Evolutionary conservation across 2,113 vertebrate species (phyloP).

Genomic region (Leptobrachium ailaonicum): DNA sequence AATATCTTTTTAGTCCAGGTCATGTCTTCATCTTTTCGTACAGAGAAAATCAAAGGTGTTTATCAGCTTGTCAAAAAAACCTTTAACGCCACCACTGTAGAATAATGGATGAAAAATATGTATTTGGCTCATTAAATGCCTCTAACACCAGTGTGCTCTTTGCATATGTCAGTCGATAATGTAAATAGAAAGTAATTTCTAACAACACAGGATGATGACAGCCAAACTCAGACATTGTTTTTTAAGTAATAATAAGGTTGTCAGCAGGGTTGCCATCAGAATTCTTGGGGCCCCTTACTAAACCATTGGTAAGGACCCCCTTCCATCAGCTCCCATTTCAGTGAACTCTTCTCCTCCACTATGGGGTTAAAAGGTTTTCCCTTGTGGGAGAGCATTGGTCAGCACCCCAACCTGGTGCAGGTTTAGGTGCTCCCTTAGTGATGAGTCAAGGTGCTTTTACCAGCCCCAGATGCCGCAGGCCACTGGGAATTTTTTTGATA

Average conservation of each 20-base stretch:
- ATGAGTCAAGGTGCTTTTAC: too few species aligned
- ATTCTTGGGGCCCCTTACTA: too few species aligned
- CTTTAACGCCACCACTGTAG: constrained; percentile 8
- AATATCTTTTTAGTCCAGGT: not conserved
- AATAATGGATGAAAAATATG: constrained; percentile 5
- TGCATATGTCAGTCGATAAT: constrained; percentile 36
- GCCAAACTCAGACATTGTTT: constrained; percentile 16
- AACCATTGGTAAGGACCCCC: too few species aligned
- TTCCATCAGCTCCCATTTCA: too few species aligned
- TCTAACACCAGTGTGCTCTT: constrained; percentile 18
- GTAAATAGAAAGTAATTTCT: constrained; percentile 32
- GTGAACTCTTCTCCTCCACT: too few species aligned
- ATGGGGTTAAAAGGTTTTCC: too few species aligned
- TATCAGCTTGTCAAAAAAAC: constrained; percentile 43
- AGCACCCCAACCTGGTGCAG: too few species aligned
- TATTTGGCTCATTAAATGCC: constrained; percentile 18
- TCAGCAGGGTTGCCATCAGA: not conserved
- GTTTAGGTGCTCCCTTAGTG: too few species aligned
- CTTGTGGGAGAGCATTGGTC: too few species aligned
- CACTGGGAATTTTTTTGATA: too few species aligned
- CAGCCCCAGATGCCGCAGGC: too few species aligned
- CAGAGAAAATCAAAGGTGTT: constrained; percentile 15
- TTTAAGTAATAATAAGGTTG: not conserved
- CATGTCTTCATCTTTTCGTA: not conserved
- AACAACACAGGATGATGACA: constrained; percentile 2